Percentiles rank a stretch among this genome's conserved stretches.
Conservation (phyloP, 2,797 vertebrate species). For the Echiichthys vipera region DNA sequence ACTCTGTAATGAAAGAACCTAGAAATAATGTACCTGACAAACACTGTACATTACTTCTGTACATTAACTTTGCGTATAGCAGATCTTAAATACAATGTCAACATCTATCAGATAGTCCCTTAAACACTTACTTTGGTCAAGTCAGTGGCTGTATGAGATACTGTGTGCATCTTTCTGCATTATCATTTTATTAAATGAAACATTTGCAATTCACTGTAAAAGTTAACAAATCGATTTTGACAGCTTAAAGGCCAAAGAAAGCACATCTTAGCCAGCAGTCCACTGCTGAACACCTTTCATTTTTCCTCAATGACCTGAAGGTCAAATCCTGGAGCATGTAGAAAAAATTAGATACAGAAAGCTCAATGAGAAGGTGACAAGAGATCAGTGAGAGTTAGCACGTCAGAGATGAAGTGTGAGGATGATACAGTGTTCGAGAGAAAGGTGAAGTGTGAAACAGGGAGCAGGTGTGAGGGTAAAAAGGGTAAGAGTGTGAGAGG, state of each 20-base stretch:
- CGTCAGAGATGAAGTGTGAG: constrained; percentile 45
- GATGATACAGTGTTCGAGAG: constrained; percentile 38
- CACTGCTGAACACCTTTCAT: constrained; percentile 2
- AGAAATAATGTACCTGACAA: not conserved
- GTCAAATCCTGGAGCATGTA: constrained; percentile 21
- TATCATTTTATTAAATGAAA: not conserved
- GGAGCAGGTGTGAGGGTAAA: constrained; percentile 69
- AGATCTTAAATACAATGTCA: no score
- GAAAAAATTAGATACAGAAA: constrained; percentile 40
- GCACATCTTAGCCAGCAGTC: not conserved
- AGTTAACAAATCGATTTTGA: not conserved
- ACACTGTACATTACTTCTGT: not conserved
- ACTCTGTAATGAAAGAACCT: not conserved
- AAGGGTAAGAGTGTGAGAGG: constrained; percentile 38
- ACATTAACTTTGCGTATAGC: not conserved
- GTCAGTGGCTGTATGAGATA: not conserved
- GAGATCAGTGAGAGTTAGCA: constrained; percentile 43
- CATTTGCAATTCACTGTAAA: not conserved
- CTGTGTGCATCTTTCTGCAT: not conserved
- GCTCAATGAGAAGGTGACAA: constrained; percentile 33
- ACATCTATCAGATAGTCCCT: no score
- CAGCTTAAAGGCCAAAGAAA: not conserved
- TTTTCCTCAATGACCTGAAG: constrained; percentile 16
- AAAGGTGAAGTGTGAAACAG: constrained; percentile 56
- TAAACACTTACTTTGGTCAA: not conserved